Evolutionary conservation across 2,888 invertebrate species (phyloP).

Genomic region (Trissonchulus sp.): DNA sequence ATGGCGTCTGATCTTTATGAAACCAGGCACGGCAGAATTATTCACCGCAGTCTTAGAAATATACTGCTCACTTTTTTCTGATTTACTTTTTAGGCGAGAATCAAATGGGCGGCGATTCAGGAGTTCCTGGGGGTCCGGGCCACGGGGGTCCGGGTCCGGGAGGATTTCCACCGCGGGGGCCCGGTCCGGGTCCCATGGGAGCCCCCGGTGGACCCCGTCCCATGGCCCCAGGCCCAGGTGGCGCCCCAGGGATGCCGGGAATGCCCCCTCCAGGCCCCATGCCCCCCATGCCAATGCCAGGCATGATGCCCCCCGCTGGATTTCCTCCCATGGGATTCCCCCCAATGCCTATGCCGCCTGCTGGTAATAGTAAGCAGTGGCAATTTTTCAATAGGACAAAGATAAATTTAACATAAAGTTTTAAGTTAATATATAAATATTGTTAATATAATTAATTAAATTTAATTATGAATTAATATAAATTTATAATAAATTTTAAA

Average conservation of each 20-base stretch:
- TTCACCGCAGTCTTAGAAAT: too few relatives aligned
- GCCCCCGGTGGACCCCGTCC: slow-evolving; percentile 34
- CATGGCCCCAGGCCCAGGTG: not conserved
- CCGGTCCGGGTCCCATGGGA: not conserved
- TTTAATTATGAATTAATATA: too few relatives aligned
- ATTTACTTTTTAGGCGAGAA: too few relatives aligned
- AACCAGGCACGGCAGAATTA: too few relatives aligned
- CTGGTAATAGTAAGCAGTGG: slow-evolving; percentile 33
- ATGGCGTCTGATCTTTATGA: too few relatives aligned
- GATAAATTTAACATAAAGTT: not conserved
- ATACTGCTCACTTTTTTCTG: too few relatives aligned
- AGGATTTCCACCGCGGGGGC: not conserved
- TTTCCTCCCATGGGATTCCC: not conserved
- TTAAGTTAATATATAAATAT: not conserved
- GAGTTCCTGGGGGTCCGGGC: too few relatives aligned
- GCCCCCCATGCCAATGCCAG: too few relatives aligned
- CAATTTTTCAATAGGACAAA: too few relatives aligned
- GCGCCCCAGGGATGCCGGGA: not conserved
- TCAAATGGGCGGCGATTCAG: too few relatives aligned
- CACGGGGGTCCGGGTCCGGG: slow-evolving; percentile 28
- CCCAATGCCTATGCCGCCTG: not conserved
- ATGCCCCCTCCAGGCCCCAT: too few relatives aligned
- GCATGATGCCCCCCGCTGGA: not conserved
- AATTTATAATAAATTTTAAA: too few relatives aligned
- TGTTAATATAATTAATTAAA: not conserved